These are phyloP conservation scores for Criorhina ranunculi DNA, from an alignment of 2,888 invertebrate species.

Conservation along the genomic window DNA sequence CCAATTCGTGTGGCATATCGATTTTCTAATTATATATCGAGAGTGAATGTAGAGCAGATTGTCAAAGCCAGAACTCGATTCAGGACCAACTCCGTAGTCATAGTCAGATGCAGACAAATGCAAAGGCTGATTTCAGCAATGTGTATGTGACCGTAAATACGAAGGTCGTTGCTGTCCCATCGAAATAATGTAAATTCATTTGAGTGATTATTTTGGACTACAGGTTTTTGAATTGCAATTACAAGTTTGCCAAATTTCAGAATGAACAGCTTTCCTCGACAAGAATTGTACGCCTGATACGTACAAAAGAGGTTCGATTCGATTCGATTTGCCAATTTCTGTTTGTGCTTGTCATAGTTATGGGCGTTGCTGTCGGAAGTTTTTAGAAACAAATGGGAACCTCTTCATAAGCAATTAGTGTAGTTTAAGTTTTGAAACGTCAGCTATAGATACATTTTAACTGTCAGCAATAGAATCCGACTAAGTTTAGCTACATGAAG, in stretches of 20 bases:
- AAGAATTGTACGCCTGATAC: neutral
- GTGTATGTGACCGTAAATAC: slow-evolving; percentile 12
- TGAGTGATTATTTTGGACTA: slow-evolving; percentile 46
- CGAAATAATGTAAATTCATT: slow-evolving; percentile 47
- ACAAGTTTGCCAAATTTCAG: slow-evolving; percentile 49
- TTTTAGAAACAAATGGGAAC: slow-evolving; percentile 34
- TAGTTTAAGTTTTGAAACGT: slow-evolving; percentile 9
- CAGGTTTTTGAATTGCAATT: slow-evolving; percentile 56
- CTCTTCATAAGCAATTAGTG: slow-evolving; percentile 22
- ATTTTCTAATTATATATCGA: slow-evolving; percentile 33
- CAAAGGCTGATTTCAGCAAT: slow-evolving; percentile 13
- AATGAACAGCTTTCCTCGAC: neutral
- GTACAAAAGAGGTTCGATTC: neutral
- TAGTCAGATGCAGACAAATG: slow-evolving; percentile 16
- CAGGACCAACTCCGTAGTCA: slow-evolving; percentile 6
- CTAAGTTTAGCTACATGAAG: too few species aligned
- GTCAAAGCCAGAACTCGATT: slow-evolving; percentile 6
- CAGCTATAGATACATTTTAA: too few species aligned
- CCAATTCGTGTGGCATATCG: slow-evolving; percentile 31
- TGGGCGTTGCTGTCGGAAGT: slow-evolving; percentile 17
- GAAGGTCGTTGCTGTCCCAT: slow-evolving; percentile 8
- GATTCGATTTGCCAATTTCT: slow-evolving; percentile 47
- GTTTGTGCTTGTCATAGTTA: slow-evolving; percentile 16
- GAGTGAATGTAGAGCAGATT: slow-evolving; percentile 19
- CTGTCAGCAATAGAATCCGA: too few species aligned